Base-by-base conservation (phyloP, 1,140 invertebrate species). In the Cydia strobilella region DNA sequence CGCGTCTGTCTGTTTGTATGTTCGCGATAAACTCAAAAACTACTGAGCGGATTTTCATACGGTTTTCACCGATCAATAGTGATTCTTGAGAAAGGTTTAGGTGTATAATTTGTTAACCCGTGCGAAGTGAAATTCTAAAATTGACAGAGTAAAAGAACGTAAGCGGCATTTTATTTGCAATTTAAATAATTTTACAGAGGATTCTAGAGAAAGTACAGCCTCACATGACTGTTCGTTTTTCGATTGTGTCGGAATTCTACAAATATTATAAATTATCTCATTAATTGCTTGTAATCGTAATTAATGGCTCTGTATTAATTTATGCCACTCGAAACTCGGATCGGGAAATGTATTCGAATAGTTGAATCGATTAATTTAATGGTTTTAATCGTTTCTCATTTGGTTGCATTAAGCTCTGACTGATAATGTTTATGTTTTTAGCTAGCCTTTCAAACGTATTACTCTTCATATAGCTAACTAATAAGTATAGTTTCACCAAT, bases 241-340 rank as follows among this genome's bases (percentile, higher is more conserved):
- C 7, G 9, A 2, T 2, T 23, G n/a, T 51, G 31, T 51, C 73
- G 42, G 42, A 75, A 82, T 80, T 83, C 78, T 80, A 81, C 72
- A 80, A 80, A 84, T 85, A 84, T 82, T 76, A 75, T 83, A 82
- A 83, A 82, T 82, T 74, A 20, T 74, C 39, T 81, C 81, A 84
- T 86, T 84, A 86, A 86, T 83, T 78, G 79, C 81, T 76, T 74
- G 72, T 39, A 76, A 82, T 79, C 25, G 65, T 69, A 80, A 73
- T 74, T 0, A 74, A 74, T 42, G 27, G 18, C 45, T 74, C 4
- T 20, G 20, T 74, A 63, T 74, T 74, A 74, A 74, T 74, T 74
- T 74, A 74, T 74, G 35, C 73, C 59, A 35, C 81, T 84, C 82
- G 82, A 81, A 82, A 75, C 65, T 66, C 45, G 72, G 78, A 79